These are phyloP conservation scores for Epinephelus malabaricus DNA, from an alignment of 2,797 vertebrate genomes.

Conservation along the genomic window DNA sequence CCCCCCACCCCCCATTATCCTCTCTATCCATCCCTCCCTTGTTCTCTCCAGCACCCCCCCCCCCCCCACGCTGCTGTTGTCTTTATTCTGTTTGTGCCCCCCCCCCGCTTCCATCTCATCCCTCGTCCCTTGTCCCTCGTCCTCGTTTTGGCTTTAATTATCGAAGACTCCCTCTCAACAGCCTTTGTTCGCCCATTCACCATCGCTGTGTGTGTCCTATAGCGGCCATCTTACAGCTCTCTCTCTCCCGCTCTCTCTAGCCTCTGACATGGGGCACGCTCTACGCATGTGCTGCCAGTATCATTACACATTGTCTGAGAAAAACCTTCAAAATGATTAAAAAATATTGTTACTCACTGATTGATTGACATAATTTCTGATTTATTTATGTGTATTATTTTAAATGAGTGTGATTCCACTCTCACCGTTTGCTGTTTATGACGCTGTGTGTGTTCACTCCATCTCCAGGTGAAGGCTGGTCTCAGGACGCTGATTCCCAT, in stretches of 20 bases:
- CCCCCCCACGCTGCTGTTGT: constrained; percentile 65
- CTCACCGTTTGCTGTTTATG: constrained; percentile 54
- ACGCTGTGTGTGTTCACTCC: constrained; percentile 45
- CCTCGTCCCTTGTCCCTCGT: constrained; percentile 77
- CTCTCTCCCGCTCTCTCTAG: constrained; percentile 54
- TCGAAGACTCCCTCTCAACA: constrained; percentile 83
- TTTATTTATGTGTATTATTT: constrained; percentile 12
- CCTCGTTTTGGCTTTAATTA: constrained; percentile 87
- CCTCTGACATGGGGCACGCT: constrained; percentile 72
- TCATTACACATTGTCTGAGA: constrained; percentile 4
- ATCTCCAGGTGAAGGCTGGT: constrained; percentile 94
- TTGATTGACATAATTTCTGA: background rate
- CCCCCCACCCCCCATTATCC: constrained; percentile 65
- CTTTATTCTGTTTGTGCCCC: constrained; percentile 77
- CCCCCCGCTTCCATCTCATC: constrained; percentile 70
- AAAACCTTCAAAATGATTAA: constrained; percentile 28
- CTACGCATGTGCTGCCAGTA: constrained; percentile 53
- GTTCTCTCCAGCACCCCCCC: constrained; percentile 60
- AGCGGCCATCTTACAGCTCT: constrained; percentile 86
- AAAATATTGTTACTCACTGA: background rate
- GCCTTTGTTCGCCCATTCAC: constrained; percentile 82
- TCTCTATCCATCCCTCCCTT: constrained; percentile 62
- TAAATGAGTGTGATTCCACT: background rate
- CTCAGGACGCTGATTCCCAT: constrained; percentile 95
- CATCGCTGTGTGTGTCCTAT: constrained; percentile 79